phyloP scores from a whole-genome alignment of 1,140 invertebrate genomes.

The Ceratina japonica region DNA sequence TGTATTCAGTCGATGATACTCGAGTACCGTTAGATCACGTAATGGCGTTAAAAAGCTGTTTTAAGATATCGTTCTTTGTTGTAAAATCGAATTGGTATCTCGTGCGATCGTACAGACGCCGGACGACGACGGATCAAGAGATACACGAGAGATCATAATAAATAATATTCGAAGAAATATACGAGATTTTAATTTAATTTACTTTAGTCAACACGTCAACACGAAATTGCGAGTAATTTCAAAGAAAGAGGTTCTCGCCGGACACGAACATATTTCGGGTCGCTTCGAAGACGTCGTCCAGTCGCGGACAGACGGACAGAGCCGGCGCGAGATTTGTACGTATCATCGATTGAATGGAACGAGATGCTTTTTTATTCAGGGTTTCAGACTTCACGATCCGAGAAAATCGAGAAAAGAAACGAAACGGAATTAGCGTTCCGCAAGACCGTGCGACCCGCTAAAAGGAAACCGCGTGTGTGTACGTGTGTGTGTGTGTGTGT shows the following conservation, averaged over 20 bases:
- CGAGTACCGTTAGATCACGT: background rate
- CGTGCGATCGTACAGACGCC: too few species aligned
- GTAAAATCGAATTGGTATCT: background rate
- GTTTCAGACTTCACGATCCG: conserved; percentile 46
- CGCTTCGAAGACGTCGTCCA: too few species aligned
- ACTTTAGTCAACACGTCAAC: background rate
- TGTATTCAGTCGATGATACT: conserved; percentile 14
- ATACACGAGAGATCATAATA: background rate
- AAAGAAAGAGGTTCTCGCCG: too few species aligned
- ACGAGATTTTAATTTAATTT: background rate
- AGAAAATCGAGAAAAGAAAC: too few species aligned
- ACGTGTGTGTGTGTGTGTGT: background rate
- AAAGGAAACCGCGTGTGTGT: too few species aligned
- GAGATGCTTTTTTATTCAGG: conserved; percentile 25
- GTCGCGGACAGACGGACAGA: too few species aligned
- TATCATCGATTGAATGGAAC: conserved; percentile 17
- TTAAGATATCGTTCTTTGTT: background rate
- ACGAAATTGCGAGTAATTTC: too few species aligned
- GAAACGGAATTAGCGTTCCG: too few species aligned
- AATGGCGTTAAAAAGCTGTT: background rate
- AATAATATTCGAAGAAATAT: background rate
- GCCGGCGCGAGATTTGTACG: background rate
- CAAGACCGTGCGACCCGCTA: too few species aligned
- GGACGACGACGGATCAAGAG: too few species aligned
- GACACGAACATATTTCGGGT: too few species aligned